These are phyloP conservation scores for Lampris megalopsis DNA, from an alignment of 2,113 vertebrate species.

Conservation along the genomic window DNA sequence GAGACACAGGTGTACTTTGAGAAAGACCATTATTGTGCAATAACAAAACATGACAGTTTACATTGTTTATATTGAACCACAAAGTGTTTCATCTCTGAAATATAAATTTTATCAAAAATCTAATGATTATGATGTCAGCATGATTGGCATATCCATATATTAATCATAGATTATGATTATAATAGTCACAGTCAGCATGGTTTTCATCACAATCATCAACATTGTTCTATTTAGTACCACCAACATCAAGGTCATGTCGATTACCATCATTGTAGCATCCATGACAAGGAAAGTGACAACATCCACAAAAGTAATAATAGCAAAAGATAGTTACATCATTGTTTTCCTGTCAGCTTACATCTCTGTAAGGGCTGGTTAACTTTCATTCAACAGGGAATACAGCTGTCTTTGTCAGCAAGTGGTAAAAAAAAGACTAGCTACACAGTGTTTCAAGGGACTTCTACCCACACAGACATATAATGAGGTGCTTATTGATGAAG, in stretches of 20 bases:
- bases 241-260: conserved; percentile 15
- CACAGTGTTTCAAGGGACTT: conserved; percentile 22
- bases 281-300: conserved; percentile 5
- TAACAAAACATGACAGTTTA: no score
- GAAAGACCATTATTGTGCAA: no score
- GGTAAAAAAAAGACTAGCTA: conserved; percentile 1
- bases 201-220: not conserved
- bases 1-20: no score
- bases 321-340: not conserved
- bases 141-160: no score
- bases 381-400: conserved; percentile 32
- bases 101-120: no score
- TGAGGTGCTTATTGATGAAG: conserved; percentile 3
- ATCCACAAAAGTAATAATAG: not conserved
- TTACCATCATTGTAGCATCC: not conserved
- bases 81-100: no score
- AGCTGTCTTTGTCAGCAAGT: not conserved
- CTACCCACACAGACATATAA: conserved; percentile 16
- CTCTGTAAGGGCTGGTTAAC: conserved; percentile 29
- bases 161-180: not conserved
- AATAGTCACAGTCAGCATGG: not conserved
- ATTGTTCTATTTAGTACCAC: conserved; percentile 16
- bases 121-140: no score
- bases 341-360: conserved; percentile 22
- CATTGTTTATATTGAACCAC: no score